Base-by-base conservation (phyloP, 2,113 vertebrate genomes). In the Centropus bengalensis region DNA sequence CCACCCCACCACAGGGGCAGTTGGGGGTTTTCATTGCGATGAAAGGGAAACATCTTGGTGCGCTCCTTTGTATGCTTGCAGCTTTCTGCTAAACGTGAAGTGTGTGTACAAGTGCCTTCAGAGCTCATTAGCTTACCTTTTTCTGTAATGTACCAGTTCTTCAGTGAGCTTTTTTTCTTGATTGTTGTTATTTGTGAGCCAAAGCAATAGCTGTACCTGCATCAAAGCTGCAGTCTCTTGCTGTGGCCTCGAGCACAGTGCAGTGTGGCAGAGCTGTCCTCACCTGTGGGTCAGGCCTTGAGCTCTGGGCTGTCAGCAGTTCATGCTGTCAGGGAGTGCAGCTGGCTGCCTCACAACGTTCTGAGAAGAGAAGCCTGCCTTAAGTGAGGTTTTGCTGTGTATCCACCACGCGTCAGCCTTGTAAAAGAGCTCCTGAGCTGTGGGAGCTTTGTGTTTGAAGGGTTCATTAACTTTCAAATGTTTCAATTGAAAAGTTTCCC, bases 391-490 rank as follows among this genome's bases (percentile, higher is more conserved):
- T 94, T 94, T 68, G 27, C 30, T 77, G 8, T 22, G 51, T 59
- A 32, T 82, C 27, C 7, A 3, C 67, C 1, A 1, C 86, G 91
- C 86, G 52, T 70, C 8, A 2, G 78, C 52, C 82, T 95, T 66
- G 10, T 94, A 86, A 93, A 93, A 91, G 85, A 82, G 10, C 49
- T 83, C 66, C 24, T 0, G 55, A 83, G 89, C 89, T 81, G 49
- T 86, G 92, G 82, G 93, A 96, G 73, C 96, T 93, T 89, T 93
- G 52, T 76, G 30, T 95, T 90, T 66, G 51, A 85, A 91, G 45
- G 96, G 94, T 88, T 96, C 95, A 86, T 95, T 95, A 97, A 95
- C 79, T 96, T 96, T 90, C 40, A 77, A 51, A 93, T 91, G 94
- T 95, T 97, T 95, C 95, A 94, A 73, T 16, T 96, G 96, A 97